Base-by-base conservation (phyloP, 1,140 invertebrate species). In the Stenopsyche tienmushanensis region DNA sequence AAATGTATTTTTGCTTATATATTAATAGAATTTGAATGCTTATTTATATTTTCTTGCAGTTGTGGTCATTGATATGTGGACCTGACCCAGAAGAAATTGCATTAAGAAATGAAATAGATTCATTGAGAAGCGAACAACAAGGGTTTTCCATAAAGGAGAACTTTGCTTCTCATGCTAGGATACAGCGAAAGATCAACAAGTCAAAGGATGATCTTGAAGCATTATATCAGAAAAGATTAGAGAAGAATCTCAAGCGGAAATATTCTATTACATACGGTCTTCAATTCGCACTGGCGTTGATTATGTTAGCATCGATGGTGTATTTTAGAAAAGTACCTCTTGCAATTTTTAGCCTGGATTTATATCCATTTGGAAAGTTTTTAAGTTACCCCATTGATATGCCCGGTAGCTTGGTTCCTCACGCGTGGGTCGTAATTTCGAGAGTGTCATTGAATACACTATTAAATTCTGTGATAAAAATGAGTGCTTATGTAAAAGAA, bases 61-160 rank as follows among this genome's bases (percentile, higher is more conserved):
- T 81, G 47, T 74, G 72, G 67, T 72, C 73, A 60, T 79, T 78
- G 54, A 77, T 80, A 55, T 64, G 67, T 26, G 72, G 75, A 49
- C 75, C 76, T 20, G 75, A 75, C 0, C 72, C 74, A 25, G 71
- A 76, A 67, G 79, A 81, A 64, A 72, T 73, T 20, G 60, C 54
- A 3, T 25, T 75, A n/a, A 76, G 74, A 71, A 55, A 66, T 21
- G 73, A 78, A 70, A 72, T 80, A n/a, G n/a, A 72, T 7, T 74
- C 73, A 58, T 29, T 80, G 3, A 78, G 79, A 72, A 64, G 66
- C 1, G 72, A 76, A 55, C 79, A 80, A 62, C 73, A 75, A 45
- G 58, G 60, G 5, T 75, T 80, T 53, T 81, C 80, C 3, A 80
- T 80, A 71, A 80, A 77, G 68, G 78, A 81, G 65, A 77, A 80